A percentile compares a stretch with the other conserved stretches of the same genome.
phyloP scores from a whole-genome alignment of 2,888 invertebrate species.

The Kuschelorhynchus macadamiae region DNA sequence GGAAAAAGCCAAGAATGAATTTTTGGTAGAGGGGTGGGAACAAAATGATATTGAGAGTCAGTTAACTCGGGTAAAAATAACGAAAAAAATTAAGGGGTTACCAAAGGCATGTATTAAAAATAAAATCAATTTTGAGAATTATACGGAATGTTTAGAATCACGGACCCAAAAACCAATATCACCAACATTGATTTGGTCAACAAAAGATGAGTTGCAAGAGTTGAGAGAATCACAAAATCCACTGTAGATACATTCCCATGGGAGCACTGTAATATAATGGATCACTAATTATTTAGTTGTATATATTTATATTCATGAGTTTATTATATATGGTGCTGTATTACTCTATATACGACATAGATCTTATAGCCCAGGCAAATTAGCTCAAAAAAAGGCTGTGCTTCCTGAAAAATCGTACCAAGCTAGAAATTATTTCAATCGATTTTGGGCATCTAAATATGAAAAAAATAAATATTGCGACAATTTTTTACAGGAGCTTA shows the following conservation, averaged over 20 bases:
- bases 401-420: too few relatives aligned
- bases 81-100: conserved; percentile 52
- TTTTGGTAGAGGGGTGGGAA: conserved; percentile 14
- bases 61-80: conserved; percentile 44
- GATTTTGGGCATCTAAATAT: too few relatives aligned
- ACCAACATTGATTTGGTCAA: conserved; percentile 41
- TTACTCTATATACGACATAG: too few relatives aligned
- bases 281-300: too few relatives aligned
- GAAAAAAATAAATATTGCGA: too few relatives aligned
- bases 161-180: background rate
- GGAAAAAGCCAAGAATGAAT: background rate
- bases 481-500: too few relatives aligned
- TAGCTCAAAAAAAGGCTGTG: too few relatives aligned
- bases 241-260: conserved; percentile 3
- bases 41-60: conserved; percentile 11
- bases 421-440: too few relatives aligned
- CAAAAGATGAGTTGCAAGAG: conserved; percentile 46
- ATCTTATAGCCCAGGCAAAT: too few relatives aligned
- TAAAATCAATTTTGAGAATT: conserved; percentile 45
- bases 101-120: conserved; percentile 40
- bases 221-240: conserved; percentile 33
- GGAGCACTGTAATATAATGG: background rate
- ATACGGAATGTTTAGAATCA: conserved; percentile 39
- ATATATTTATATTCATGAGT: too few relatives aligned
- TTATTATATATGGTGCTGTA: too few relatives aligned